Percentiles rank a stretch among this genome's conserved stretches.
phyloP scores from a whole-genome alignment of 2,113 vertebrate genomes.

The Triplophysa rosa region DNA sequence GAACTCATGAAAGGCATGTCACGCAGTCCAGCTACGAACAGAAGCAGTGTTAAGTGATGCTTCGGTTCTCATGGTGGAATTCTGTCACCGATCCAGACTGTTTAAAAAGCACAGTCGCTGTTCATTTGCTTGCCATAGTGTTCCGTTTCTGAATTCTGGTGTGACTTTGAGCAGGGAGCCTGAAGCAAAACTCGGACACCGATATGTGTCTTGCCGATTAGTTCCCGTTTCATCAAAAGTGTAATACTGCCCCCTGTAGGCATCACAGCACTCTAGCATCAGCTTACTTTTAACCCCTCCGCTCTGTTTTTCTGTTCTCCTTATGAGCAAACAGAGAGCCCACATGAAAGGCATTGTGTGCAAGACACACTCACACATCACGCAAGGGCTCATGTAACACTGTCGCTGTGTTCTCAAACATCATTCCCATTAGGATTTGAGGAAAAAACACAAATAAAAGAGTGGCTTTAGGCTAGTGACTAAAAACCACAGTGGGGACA shows the following conservation, averaged over 20 bases:
- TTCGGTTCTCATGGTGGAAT: background rate
- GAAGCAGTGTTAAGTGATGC: constrained; percentile 19
- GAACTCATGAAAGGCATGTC: constrained; percentile 20
- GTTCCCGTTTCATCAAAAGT: constrained; percentile 11
- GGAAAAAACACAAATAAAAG: constrained; percentile 59
- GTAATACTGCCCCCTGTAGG: constrained; percentile 53
- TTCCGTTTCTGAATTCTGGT: constrained; percentile 18
- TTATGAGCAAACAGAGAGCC: constrained; percentile 44
- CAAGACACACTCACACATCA: constrained; percentile 20
- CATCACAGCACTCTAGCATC: background rate
- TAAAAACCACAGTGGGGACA: constrained; percentile 41
- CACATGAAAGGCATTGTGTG: constrained; percentile 41
- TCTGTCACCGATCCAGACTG: background rate
- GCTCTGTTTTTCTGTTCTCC: constrained; percentile 54
- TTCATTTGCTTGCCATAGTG: constrained; percentile 12
- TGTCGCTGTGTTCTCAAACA: constrained; percentile 34
- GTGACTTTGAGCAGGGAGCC: background rate
- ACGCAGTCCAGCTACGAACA: constrained; percentile 19
- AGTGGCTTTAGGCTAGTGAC: constrained; percentile 57
- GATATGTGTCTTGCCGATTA: background rate
- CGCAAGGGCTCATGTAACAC: constrained; percentile 6
- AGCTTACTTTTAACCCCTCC: constrained; percentile 24
- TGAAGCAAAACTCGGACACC: background rate
- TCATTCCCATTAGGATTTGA: constrained; percentile 57
- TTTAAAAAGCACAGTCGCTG: constrained; percentile 4